Evolutionary conservation across 2,797 vertebrate species (phyloP).

Genomic region (Gymnoscopelus microlampas): DNA sequence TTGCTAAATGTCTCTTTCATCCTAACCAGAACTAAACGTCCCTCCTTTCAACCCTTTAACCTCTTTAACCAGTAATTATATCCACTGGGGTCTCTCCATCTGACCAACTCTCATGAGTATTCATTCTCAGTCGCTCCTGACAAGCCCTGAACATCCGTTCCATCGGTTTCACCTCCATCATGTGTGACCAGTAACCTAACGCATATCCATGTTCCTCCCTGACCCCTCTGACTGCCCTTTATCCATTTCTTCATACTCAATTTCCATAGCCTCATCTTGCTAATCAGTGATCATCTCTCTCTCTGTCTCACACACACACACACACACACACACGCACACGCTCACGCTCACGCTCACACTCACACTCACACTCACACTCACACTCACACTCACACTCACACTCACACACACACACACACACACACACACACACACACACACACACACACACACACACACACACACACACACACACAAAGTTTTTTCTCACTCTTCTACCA

Average conservation of each 20-base stretch:
- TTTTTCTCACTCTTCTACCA: constrained; percentile 19
- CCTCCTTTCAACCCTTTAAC: constrained; percentile 45
- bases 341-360: no score
- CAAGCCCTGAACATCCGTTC: constrained; percentile 56
- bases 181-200: constrained; percentile 44
- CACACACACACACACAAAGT: constrained; percentile 18
- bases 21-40: neutral
- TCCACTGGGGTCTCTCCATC: constrained; percentile 46
- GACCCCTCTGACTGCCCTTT: constrained; percentile 45
- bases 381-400: constrained; percentile 16
- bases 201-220: constrained; percentile 50
- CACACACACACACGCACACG: no score
- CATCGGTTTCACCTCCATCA: constrained; percentile 72
- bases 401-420: no score
- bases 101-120: constrained; percentile 34
- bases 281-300: constrained; percentile 53
- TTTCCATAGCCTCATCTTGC: constrained; percentile 57
- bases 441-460: constrained; percentile 22
- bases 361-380: constrained; percentile 22
- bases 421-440: constrained; percentile 23
- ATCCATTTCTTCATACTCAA: constrained; percentile 38
- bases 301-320: constrained; percentile 31
- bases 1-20: neutral
- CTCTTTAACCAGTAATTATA: constrained; percentile 69
- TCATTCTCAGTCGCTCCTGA: constrained; percentile 27